Evolutionary conservation across 2,888 invertebrate genomes (phyloP).

Genomic region (Philereme vetulata): DNA sequence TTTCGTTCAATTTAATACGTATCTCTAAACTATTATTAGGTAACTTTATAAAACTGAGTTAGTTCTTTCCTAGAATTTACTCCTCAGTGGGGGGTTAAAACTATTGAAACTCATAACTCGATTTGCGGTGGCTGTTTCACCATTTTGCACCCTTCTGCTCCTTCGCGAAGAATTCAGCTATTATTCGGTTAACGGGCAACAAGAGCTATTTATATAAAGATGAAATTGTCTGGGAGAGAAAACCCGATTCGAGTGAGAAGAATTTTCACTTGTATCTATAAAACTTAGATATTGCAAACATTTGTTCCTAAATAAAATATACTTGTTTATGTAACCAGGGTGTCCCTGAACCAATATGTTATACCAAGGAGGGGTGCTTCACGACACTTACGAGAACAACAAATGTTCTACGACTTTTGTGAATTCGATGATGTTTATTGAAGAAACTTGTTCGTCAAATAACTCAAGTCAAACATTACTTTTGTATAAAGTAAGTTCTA

Average conservation of each 20-base stretch:
- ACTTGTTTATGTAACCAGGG: no score
- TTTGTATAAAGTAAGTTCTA: no score
- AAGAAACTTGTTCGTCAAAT: no score
- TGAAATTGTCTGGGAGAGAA: constrained; percentile 1
- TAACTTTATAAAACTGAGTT: constrained; percentile 28
- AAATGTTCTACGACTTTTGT: no score
- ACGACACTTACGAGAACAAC: no score
- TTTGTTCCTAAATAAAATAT: no score
- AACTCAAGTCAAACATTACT: no score
- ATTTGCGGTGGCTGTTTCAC: constrained; percentile 16
- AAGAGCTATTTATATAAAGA: constrained; percentile 4
- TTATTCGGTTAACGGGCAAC: constrained; percentile 7
- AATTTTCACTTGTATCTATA: no score
- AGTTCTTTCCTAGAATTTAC: constrained; percentile 14
- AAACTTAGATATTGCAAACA: no score
- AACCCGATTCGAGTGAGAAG: background rate
- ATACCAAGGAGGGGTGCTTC: no score
- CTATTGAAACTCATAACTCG: constrained; percentile 34
- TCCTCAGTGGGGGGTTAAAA: constrained; percentile 14
- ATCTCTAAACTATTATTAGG: constrained; percentile 24
- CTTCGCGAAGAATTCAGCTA: constrained; percentile 24
- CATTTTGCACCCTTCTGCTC: constrained; percentile 3
- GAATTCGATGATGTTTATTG: no score
- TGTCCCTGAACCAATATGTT: no score
- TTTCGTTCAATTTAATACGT: constrained; percentile 8